Conservation (phyloP, 1,140 invertebrate genomes). For the Solenopsis fugax region DNA sequence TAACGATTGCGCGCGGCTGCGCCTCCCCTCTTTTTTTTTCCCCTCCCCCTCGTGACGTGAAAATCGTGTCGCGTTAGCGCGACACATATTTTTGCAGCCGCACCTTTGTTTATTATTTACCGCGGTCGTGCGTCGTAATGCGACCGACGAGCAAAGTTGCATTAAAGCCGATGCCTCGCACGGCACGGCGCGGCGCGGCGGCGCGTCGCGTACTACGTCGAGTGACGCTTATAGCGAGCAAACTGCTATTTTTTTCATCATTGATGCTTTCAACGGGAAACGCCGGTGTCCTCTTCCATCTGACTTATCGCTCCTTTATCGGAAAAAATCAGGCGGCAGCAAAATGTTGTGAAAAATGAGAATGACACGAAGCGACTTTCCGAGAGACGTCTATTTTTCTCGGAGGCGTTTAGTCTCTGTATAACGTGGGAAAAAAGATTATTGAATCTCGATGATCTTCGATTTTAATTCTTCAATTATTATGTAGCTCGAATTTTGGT, state of each 20-base stretch:
- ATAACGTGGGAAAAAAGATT: not conserved
- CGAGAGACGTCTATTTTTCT: slow-evolving; percentile 20
- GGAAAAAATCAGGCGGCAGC: slow-evolving; percentile 43
- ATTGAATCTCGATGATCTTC: not conserved
- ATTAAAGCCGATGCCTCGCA: slow-evolving; percentile 46
- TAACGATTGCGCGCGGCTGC: slow-evolving; percentile 12
- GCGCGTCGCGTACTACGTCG: not conserved
- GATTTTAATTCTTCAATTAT: not conserved
- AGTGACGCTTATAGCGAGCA: slow-evolving; percentile 1
- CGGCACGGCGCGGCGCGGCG: too few relatives aligned
- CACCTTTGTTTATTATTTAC: slow-evolving; percentile 57
- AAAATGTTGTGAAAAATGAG: slow-evolving; percentile 45
- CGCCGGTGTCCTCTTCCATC: slow-evolving; percentile 39
- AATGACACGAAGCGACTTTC: not conserved
- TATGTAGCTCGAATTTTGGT: not conserved
- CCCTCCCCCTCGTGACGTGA: not conserved
- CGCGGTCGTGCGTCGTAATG: slow-evolving; percentile 42
- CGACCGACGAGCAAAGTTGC: slow-evolving; percentile 28
- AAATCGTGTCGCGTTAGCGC: slow-evolving; percentile 19
- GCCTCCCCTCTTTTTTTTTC: not conserved
- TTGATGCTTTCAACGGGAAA: slow-evolving; percentile 41
- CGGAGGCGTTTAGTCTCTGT: not conserved
- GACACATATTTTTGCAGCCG: slow-evolving; percentile 48
- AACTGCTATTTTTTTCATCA: slow-evolving; percentile 44
- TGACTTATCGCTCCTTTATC: slow-evolving; percentile 58